These are phyloP conservation scores for Psilanteris sp. DNA, from an alignment of 1,140 invertebrate genomes.

Conservation along the genomic window DNA sequence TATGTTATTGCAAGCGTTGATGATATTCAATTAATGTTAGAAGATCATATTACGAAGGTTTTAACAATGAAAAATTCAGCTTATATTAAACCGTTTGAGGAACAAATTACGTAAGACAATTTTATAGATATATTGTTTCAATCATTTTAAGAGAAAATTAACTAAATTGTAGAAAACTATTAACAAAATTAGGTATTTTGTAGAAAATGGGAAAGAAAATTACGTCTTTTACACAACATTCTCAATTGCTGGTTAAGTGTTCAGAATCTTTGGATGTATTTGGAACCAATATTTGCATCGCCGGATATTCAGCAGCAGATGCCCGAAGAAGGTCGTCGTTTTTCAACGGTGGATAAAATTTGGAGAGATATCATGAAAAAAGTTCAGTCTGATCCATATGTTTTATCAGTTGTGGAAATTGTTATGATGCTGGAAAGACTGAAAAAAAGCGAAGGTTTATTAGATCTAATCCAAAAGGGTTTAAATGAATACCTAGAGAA, in stretches of 20 bases:
- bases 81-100: conserved; percentile 96
- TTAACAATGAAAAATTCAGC: conserved; percentile 98
- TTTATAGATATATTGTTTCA: no score
- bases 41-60: conserved; percentile 97
- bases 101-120: conserved; percentile 86
- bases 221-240: conserved; percentile 90
- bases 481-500: conserved; percentile 97
- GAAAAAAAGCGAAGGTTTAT: conserved; percentile 90
- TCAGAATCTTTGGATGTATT: conserved; percentile 97
- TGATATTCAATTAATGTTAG: conserved; percentile 94
- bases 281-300: conserved; percentile 97
- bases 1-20: conserved; percentile 93
- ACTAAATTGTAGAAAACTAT: no score
- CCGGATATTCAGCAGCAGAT: conserved; percentile 98
- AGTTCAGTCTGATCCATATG: conserved; percentile 87
- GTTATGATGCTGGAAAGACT: conserved; percentile 96
- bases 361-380: conserved; percentile 98
- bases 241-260: conserved; percentile 96
- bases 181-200: conserved; percentile 31
- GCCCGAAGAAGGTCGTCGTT: conserved; percentile 91
- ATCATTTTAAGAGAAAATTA: no score
- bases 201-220: conserved; percentile 88
- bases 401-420: conserved; percentile 91
- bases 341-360: conserved; percentile 93
- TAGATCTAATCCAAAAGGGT: conserved; percentile 94